Evolutionary conservation across 2,797 vertebrate genomes (phyloP), one percentile per base, ranked within the genome.

Genomic region (Typhlichthys eigenmanni): DNA sequence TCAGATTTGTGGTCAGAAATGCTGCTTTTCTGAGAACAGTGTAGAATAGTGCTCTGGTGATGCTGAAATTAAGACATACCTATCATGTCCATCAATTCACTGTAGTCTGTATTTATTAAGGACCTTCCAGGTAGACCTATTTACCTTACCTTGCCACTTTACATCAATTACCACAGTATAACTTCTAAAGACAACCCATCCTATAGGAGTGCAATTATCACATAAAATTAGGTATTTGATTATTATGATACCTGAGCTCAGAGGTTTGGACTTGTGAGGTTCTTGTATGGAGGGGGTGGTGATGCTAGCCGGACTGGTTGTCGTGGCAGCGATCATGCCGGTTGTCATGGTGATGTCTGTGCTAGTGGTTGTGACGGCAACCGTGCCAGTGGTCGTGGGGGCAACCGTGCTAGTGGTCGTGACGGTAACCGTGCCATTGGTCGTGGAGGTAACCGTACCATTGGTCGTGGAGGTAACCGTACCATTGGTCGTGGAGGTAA

Each of bases 161-260:
- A 38, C 38, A 0, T 9, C 38, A 38, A 38, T 9, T 38, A 38
- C 38, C 9, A 38, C 24, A 24, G 24, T 38, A 9, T 38, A 38
- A 38, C 38, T 38, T 38, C 6, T 9, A 38, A 38, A 38, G 38
- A 38, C 38, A 6, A 38, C 6, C 13, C 16, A 9, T 51, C n/a
- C 14, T 14, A 16, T 14, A 51, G 48, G 16, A n/a, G n/a, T 47
- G 47, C 12, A n/a, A 47, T 12, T 47, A 47, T 38, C 38, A n/a
- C 47, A 50, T 50, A 8, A 50, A 50, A 14, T 7, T 7, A 50
- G 49, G 13, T 9, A 16, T 9, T 17, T 52, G 14, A 16, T 52
- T 19, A 16, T 12, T 38, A 4, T 1, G 17, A 0, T 66, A 86
- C 84, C 84, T 83, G 68, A 59, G 60, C 78, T 77, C 5, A 80